Evolutionary conservation across 2,888 invertebrate genomes (phyloP), one percentile per base, ranked within the genome.

Genomic region (Orthosia cruda): DNA sequence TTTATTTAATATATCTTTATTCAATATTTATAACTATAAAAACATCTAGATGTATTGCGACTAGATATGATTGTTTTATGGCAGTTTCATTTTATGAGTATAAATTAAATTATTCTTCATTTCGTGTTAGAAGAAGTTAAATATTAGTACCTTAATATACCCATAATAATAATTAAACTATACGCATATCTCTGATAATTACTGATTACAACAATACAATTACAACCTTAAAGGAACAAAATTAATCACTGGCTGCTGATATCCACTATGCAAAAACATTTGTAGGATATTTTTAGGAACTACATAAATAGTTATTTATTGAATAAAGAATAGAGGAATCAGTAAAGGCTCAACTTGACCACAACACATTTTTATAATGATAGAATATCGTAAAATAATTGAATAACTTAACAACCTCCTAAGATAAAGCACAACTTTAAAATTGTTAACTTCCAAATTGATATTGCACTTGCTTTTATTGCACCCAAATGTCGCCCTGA

Each of bases 161-260:
- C 26, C 52, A 61, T 65, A 73, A 40, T 1, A 40, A 83, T 79
- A 65, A 68, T 67, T 79, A 68, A 83, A 67, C 59, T 57, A 47
- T 57, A 58, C 16, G 61, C 26, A 71, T 62, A 63, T 49, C 23
- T 73, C 59, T 45, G 32, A 55, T 65, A 77, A 77, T 64, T n/a
- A 57, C 49, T 68, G 58, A 52, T 61, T 50, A 64, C 40, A 67
- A 69, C 45, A 65, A 59, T 50, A 74, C 64, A 58, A 52, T 68
- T 74, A 79, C 49, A 82, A 76, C 70, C n/a, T 71, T 23, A 69
- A 84, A 76, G 80, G 87, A 84, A 85, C 71, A 77, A 62, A 81
- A 71, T 61, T 1, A 72, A 72, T 80, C 66, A 80, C 68, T 83
- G 57, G 50, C 58, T 26, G 26, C 52, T 68, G 18, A 84, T 84